A percentile compares a stretch with the other conserved stretches of the same genome.
These are phyloP conservation scores for Micrastur ruficollis DNA, from an alignment of 2,797 vertebrate genomes.

Conservation along the genomic window DNA sequence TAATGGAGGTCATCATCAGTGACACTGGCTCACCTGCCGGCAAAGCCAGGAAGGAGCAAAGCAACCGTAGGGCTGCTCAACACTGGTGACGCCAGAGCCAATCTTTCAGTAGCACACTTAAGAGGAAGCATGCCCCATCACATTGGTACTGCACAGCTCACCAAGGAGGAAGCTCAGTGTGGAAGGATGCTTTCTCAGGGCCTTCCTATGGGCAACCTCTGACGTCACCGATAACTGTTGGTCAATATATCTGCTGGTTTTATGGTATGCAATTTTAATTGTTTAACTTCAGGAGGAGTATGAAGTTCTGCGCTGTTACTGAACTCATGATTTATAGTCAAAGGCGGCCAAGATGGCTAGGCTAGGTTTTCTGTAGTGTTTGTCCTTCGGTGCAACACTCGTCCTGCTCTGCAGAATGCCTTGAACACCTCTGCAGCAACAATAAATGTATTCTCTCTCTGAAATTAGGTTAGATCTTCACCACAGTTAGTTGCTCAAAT, in stretches of 20 bases:
- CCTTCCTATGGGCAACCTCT: fast-evolving
- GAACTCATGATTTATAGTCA: not conserved
- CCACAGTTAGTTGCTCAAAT: not conserved
- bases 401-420: fast-evolving
- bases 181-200: not conserved
- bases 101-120: fast-evolving
- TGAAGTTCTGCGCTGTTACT: not conserved
- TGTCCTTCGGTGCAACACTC: not conserved
- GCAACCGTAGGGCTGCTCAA: not conserved
- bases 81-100: not conserved
- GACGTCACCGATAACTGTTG: fast-evolving
- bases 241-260: fast-evolving
- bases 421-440: not conserved
- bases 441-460: not conserved
- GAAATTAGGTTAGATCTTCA: not conserved
- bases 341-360: not conserved
- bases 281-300: not conserved
- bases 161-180: not conserved
- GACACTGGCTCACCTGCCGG: not conserved
- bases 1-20: no score
- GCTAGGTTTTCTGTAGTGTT: not conserved
- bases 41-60: not conserved
- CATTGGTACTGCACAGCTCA: not conserved
- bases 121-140: not conserved
- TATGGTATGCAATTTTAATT: not conserved